Evolutionary conservation across 2,888 invertebrate species (phyloP), one percentile per base, ranked within the genome.

Genomic region (Tolmerus cingulatus): DNA sequence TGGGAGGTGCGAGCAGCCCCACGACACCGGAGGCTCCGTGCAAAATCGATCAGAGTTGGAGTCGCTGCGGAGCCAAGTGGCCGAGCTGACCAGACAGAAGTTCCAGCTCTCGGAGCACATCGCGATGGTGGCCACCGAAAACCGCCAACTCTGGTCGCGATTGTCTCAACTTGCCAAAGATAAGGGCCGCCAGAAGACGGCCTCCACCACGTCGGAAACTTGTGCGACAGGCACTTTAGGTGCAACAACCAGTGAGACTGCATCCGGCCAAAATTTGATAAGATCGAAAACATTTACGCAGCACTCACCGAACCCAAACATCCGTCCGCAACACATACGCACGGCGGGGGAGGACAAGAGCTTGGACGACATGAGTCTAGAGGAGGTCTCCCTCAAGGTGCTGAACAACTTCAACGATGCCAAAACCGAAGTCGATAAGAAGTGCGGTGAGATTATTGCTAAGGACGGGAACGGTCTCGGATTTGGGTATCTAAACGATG

Each of bases 101-200:
- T 94, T 95, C 0, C 96, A 96, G 90, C 92, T 97, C 0, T 94
- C 95, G 90, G 96, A 96, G 91, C 96, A 96, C 90, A 94, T 97
- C 43, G 95, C 94, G 90, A 96, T 97, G 96, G 96, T 97, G 12
- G 95, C 96, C 3, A 94, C 95, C 90, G 97, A 97, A 92, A 97
- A 97, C 91, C 95, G 95, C 90, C 95, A 96, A 89, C 92, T 97
- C 74, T 97, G 97, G 97, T 95, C 94, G 87, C 95, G 96, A 90
- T 93, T 97, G 87, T 95, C 94, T 0, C 93, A 94, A 91, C 92
- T 95, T 86, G 94, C 95, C 5, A 94, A 94, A 90, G 94, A 94
- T 23, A 95, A 95, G 79, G 88, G 88, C 43, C 81, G 87, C 19
- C 57, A 74, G 30, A 43, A 74, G 14, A 89, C 89, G 16, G 90